Base-by-base conservation (phyloP, 1,140 invertebrate species). In the Drosophila arizonae region DNA sequence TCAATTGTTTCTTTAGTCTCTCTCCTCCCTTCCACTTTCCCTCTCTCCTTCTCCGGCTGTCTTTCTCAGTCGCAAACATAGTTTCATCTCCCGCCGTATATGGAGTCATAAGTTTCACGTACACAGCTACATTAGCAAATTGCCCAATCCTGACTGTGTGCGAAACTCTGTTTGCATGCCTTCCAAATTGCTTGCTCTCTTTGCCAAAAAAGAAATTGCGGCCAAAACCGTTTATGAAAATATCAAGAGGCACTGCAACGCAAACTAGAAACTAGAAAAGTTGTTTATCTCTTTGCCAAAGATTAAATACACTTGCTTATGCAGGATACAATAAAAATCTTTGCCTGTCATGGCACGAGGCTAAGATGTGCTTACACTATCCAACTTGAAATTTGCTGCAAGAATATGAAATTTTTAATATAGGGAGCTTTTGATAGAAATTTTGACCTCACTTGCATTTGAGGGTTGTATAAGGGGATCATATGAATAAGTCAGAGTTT, bases 111-210 rank as follows among this genome's bases (percentile, higher is more conserved):
- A 76, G 63, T 67, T 76, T 70, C 82, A 87, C 81, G 78, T 79
- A 79, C 82, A 76, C 60, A 65, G 60, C 43, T 30, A 71, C 81
- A 85, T 85, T 85, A 86, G 82, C 79, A 87, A 86, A 86, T 86
- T 86, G 82, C 79, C 79, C 77, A 60, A 26, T 56, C 15, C 28
- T 62, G 26, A 26, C 61, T 17, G 60, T 62, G 65, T 66, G 52
- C 17, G 15, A 46, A 15, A 46, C 33, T 39, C 24, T 64, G 51
- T 57, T 45, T 50, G 26, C 50, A 50, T 66, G 63, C 33, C 65
- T 60, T 55, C 28, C 63, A 84, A 76, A 80, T 66, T 65, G 70
- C 58, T 67, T 60, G 63, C 55, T 24, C 39, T 52, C 45, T 54
- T 67, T 46, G 52, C 68, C 74, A 50, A 50, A 26, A 50, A 26